These are phyloP conservation scores for Masticophis lateralis DNA, from an alignment of 2,797 vertebrate genomes.

Conservation along the genomic window DNA sequence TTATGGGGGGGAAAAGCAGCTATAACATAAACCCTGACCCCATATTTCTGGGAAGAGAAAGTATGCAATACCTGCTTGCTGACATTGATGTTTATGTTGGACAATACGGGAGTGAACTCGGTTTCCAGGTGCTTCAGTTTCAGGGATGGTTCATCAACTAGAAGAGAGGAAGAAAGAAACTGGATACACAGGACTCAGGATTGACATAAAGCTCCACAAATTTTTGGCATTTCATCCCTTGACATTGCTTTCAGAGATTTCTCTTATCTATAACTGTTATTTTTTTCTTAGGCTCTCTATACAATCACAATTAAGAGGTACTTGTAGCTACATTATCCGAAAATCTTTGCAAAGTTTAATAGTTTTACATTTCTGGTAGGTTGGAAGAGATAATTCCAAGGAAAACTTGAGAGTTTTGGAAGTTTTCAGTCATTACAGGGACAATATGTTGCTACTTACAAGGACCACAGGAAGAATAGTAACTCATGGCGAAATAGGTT, in stretches of 20 bases:
- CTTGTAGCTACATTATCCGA: neutral
- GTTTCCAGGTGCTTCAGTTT: slow-evolving; percentile 84
- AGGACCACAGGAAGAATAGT: neutral
- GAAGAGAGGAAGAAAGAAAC: slow-evolving; percentile 44
- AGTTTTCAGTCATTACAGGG: neutral
- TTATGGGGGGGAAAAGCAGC: slow-evolving; percentile 18
- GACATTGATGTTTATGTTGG: slow-evolving; percentile 81
- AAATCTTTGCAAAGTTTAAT: neutral
- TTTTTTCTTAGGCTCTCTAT: neutral
- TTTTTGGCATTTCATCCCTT: neutral
- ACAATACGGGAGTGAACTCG: slow-evolving; percentile 61
- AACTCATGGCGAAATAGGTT: neutral
- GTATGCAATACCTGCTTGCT: slow-evolving; percentile 81
- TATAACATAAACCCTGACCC: neutral
- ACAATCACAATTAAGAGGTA: neutral
- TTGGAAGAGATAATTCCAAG: neutral
- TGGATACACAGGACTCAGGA: neutral
- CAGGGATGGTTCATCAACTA: slow-evolving; percentile 74
- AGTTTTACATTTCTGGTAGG: neutral
- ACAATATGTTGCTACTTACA: neutral
- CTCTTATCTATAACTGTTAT: neutral
- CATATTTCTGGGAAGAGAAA: fast-evolving
- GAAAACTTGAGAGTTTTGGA: neutral
- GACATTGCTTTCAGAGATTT: neutral
- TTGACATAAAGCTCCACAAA: neutral